Conservation (phyloP, 2,797 vertebrate genomes). For the Limnodromus scolopaceus region DNA sequence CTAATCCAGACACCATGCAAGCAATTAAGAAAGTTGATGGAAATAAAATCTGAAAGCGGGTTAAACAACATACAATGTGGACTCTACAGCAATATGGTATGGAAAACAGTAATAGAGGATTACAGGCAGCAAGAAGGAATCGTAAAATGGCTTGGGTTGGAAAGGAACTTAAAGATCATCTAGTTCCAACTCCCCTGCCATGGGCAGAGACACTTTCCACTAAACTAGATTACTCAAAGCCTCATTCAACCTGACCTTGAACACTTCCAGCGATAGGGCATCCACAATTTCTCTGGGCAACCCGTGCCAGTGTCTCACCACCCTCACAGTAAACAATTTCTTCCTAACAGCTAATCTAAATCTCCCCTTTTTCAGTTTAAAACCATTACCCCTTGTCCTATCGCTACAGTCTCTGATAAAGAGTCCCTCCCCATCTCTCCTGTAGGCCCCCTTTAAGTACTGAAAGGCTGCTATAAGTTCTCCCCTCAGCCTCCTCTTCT, state of each 20-base stretch:
- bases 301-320: not conserved
- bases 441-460: not conserved
- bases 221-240: not conserved
- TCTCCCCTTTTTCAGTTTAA: not conserved
- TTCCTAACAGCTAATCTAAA: not conserved
- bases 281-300: not conserved
- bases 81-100: not conserved
- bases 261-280: not conserved
- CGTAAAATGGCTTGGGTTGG: not conserved
- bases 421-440: not conserved
- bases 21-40: not conserved
- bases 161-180: not conserved
- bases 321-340: not conserved
- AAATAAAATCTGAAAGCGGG: not conserved
- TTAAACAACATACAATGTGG: not conserved
- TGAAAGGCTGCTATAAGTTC: too few species aligned
- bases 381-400: not conserved
- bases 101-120: not conserved
- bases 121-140: not conserved
- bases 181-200: not conserved
- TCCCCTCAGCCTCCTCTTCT: too few species aligned
- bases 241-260: not conserved
- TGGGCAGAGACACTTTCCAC: not conserved
- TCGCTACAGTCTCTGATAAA: not conserved
- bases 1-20: not conserved